Evolutionary conservation across 2,797 vertebrate genomes (phyloP), one percentile per base, ranked within the genome.

Genomic region (Amphiprion clarkii): DNA sequence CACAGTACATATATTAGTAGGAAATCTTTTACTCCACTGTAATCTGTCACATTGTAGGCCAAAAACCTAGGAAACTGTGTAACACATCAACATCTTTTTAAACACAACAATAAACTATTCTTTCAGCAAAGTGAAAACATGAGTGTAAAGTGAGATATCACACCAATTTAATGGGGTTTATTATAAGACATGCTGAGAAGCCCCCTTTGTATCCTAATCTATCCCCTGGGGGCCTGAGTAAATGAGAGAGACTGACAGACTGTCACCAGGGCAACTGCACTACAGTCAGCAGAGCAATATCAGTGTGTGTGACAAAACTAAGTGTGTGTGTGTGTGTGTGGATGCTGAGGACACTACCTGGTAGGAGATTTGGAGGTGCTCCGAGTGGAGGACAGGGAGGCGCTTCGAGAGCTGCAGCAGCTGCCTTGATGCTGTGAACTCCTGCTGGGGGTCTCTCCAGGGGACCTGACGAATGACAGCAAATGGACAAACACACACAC

Each of bases 401-500:
- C 94, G 63, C 98, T 98, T 64, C 95, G 96, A 58, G 98, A 98
- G 84, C 96, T 99, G 59, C 94, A 95, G 90, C 96, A 96, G 88
- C 97, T 99, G 88, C 97, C 97, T 91, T 94, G 96, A 48, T 92
- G 94, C 86, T 96, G 97, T 11, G 95, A 94, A 85, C 95, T 95
- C 88, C 96, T 95, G 71, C 94, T 83, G 0, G 97, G 96, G 58
- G 97, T 97, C 63, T 96, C 97, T 0, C 93, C 93, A 7, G 96
- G 96, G 76, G 96, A 97, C 94, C 98, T 99, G 94, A 11, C 1
- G 21, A 67, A 88, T 73, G 71, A 83, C 68, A 82, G 56, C 66
- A 68, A 62, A 71, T 23, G 64, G 79, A 83, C 68, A 3, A 55
- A 81, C 73, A 78, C 66, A 74, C 54, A 49, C 68, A 79, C 73